Conservation (phyloP, 1,140 invertebrate species). For the Teleopsis dalmanni region DNA sequence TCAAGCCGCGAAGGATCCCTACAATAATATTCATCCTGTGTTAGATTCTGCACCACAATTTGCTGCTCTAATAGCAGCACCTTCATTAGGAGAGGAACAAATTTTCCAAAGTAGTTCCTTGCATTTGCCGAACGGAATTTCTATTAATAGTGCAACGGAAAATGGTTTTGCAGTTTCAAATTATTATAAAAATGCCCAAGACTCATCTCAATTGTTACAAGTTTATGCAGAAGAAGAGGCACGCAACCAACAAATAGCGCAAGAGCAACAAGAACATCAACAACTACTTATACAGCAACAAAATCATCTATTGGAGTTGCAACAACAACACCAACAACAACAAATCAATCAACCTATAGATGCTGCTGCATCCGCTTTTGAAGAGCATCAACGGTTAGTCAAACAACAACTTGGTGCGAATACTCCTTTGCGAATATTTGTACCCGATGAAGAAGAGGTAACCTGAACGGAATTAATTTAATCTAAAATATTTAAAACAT, state of each 20-base stretch:
- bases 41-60: conserved; percentile 32
- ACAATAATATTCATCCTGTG: conserved; percentile 35
- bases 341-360: conserved; percentile 13
- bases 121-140: conserved; percentile 21
- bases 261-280: conserved; percentile 22
- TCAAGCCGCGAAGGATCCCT: conserved; percentile 38
- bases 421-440: conserved; percentile 37
- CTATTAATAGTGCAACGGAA: conserved; percentile 20
- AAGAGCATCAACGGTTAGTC: conserved; percentile 37
- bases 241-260: conserved; percentile 27
- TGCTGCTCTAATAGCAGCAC: conserved; percentile 34
- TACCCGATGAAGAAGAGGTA: conserved; percentile 32
- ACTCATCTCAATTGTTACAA: conserved; percentile 29
- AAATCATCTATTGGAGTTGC: conserved; percentile 13
- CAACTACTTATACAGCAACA: conserved; percentile 22
- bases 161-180: conserved; percentile 39
- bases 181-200: conserved; percentile 31
- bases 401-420: conserved; percentile 34
- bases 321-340: conserved; percentile 11
- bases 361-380: conserved; percentile 27
- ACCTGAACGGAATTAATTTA: neutral
- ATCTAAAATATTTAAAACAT: neutral
- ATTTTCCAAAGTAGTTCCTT: conserved; percentile 20
- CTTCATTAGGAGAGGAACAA: conserved; percentile 23
- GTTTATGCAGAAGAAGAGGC: conserved; percentile 32